Percentiles rank a stretch among this genome's conserved stretches.
Evolutionary conservation across 2,797 vertebrate species (phyloP).

Genomic region (Cyprinodon diabolis): DNA sequence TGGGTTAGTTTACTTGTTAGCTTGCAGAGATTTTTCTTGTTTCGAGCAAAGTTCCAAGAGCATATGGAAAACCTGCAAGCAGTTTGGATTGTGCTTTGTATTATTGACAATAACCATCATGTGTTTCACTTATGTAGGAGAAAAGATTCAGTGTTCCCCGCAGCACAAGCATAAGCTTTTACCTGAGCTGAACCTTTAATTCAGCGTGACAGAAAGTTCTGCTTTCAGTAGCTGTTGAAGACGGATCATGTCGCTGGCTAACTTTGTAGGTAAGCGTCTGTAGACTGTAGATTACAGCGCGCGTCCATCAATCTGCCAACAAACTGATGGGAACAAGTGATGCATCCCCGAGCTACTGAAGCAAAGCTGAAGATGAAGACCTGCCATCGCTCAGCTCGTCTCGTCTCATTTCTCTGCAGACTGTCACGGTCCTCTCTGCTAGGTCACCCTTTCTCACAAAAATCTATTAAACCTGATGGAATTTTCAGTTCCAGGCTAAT

Average conservation of each 20-base stretch:
- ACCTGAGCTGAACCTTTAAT: neutral
- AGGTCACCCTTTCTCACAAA: neutral
- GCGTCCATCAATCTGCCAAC: constrained; percentile 9
- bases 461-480: constrained; percentile 4
- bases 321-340: constrained; percentile 9
- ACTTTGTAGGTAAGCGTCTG: neutral
- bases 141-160: neutral
- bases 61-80: too few species aligned
- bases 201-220: neutral
- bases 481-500: neutral
- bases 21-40: too few species aligned
- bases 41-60: too few species aligned
- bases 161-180: neutral
- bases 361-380: neutral
- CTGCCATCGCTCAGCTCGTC: neutral
- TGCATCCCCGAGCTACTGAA: neutral
- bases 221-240: neutral
- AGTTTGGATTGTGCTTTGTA: too few species aligned
- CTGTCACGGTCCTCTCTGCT: neutral
- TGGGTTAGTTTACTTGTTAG: too few species aligned
- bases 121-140: too few species aligned
- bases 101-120: neutral
- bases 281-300: neutral
- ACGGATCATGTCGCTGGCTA: neutral
- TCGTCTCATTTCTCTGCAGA: neutral